Evolutionary conservation across 2,888 invertebrate genomes (phyloP).

Genomic region (Hoplodrina blanda): DNA sequence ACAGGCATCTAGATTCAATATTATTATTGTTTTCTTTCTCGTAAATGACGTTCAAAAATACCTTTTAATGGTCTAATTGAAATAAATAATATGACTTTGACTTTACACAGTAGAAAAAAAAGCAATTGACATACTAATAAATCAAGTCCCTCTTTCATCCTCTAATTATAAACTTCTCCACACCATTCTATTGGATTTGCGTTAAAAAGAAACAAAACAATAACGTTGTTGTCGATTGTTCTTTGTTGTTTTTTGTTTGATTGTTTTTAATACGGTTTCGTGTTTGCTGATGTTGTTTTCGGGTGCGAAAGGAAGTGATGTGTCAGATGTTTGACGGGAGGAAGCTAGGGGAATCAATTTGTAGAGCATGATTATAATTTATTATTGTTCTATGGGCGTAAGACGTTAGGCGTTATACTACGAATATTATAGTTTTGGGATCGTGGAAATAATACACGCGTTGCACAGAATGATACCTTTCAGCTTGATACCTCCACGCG

Average conservation of each 20-base stretch:
- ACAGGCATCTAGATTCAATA: too few relatives aligned
- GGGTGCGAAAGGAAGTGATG: slow-evolving; percentile 10
- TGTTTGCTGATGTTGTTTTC: slow-evolving; percentile 39
- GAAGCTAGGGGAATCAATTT: slow-evolving; percentile 16
- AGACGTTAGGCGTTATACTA: not conserved
- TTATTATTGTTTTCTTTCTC: too few relatives aligned
- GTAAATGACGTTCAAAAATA: too few relatives aligned
- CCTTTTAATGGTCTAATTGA: too few relatives aligned
- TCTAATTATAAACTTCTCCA: slow-evolving; percentile 46
- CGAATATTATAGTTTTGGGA: too few relatives aligned
- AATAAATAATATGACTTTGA: too few relatives aligned
- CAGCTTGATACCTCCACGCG: too few relatives aligned
- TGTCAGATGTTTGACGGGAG: slow-evolving; percentile 16
- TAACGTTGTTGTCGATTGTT: slow-evolving; percentile 27
- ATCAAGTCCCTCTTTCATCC: slow-evolving; percentile 6
- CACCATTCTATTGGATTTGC: slow-evolving; percentile 30
- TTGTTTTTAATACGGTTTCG: slow-evolving; percentile 36
- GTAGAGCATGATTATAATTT: slow-evolving; percentile 8
- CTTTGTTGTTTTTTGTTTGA: slow-evolving; percentile 32
- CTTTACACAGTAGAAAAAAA: not conserved
- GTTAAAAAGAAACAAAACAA: slow-evolving; percentile 38
- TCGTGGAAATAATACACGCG: too few relatives aligned
- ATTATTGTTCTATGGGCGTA: not conserved
- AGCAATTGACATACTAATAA: slow-evolving; percentile 8
- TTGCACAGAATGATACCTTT: too few relatives aligned